These are phyloP conservation scores for Heliconius hewitsoni DNA, from an alignment of 1,140 invertebrate genomes.

Conservation along the genomic window DNA sequence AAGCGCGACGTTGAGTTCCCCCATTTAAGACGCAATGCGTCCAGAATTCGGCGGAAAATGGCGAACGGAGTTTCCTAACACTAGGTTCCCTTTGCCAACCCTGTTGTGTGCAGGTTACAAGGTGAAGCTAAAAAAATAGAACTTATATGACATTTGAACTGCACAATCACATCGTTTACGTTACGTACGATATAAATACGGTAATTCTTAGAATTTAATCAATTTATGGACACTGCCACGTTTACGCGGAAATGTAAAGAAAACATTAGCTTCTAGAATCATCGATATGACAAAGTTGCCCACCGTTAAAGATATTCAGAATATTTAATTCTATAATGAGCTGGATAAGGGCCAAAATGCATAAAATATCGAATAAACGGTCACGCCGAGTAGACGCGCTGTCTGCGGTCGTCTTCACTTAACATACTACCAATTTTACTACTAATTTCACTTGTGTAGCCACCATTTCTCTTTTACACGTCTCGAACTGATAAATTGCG, in stretches of 20 bases:
- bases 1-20: too few relatives aligned
- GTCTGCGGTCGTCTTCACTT: conserved; percentile 40
- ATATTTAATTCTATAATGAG: conserved; percentile 30
- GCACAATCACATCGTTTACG: conserved; percentile 5
- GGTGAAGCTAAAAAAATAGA: not conserved
- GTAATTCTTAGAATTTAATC: conserved; percentile 24
- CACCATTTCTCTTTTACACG: conserved; percentile 31
- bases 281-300: conserved; percentile 37
- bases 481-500: not conserved
- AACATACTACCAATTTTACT: conserved; percentile 29
- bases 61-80: too few relatives aligned
- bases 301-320: conserved; percentile 12
- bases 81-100: too few relatives aligned
- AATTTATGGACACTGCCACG: conserved; percentile 25
- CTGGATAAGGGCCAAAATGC: conserved; percentile 29
- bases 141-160: not conserved
- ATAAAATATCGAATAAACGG: conserved; percentile 24
- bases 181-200: conserved; percentile 17
- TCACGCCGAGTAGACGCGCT: conserved; percentile 43
- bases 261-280: conserved; percentile 29
- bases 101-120: not conserved
- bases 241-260: conserved; percentile 37
- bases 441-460: conserved; percentile 31
- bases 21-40: too few relatives aligned
- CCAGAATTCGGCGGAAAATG: too few relatives aligned